A percentile compares a stretch with the other conserved stretches of the same genome.
These are phyloP conservation scores for Vanessa tameamea DNA, from an alignment of 1,140 invertebrate species.

Conservation along the genomic window DNA sequence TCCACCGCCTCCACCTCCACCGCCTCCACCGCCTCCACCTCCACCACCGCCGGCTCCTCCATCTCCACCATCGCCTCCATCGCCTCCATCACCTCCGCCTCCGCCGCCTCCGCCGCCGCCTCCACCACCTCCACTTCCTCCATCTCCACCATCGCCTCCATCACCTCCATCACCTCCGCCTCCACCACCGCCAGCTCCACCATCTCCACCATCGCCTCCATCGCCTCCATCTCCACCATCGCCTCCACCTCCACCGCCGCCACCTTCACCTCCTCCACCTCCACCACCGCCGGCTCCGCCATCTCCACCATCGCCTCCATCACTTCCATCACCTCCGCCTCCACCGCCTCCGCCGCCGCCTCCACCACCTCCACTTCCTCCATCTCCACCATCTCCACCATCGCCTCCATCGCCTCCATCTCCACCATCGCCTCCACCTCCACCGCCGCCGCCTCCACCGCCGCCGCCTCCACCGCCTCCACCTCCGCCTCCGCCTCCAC, in stretches of 20 bases:
- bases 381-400: too few relatives aligned
- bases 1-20: conserved; percentile 13
- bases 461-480: too few relatives aligned
- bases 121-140: conserved; percentile 13
- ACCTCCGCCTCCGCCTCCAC: too few relatives aligned
- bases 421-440: too few relatives aligned
- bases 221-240: not conserved
- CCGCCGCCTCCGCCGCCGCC: not conserved
- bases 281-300: not conserved
- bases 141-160: conserved; percentile 17
- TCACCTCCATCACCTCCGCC: not conserved
- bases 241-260: conserved; percentile 7
- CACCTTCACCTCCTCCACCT: conserved; percentile 1
- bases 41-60: conserved; percentile 19
- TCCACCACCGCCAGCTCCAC: conserved; percentile 19
- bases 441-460: too few relatives aligned
- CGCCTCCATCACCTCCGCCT: too few relatives aligned
- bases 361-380: too few relatives aligned
- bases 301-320: too few relatives aligned
- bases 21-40: not conserved
- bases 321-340: too few relatives aligned
- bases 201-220: not conserved
- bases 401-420: too few relatives aligned
- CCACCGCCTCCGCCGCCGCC: too few relatives aligned
- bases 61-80: too few relatives aligned